Conservation (phyloP, 2,113 vertebrate genomes). For the Vulpes ferrilata region DNA sequence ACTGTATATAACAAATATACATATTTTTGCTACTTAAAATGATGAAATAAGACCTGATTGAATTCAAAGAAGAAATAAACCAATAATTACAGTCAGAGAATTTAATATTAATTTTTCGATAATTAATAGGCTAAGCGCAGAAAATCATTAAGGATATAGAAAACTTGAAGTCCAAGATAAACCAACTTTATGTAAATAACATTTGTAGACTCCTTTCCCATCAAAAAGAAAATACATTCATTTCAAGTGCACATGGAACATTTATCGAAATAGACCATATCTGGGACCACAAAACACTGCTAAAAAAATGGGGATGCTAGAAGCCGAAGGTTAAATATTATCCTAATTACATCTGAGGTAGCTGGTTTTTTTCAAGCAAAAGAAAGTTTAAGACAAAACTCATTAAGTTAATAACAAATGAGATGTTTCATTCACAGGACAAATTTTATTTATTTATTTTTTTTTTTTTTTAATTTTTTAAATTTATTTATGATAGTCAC, state of each 20-base stretch:
- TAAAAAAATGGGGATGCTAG: neutral
- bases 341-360: neutral
- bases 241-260: neutral
- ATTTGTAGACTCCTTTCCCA: neutral
- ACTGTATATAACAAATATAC: neutral
- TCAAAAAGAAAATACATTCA: neutral
- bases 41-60: neutral
- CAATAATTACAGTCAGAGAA: neutral
- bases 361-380: neutral
- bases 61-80: neutral
- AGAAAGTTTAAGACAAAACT: neutral
- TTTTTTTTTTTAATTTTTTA: too few species aligned
- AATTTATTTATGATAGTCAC: too few species aligned
- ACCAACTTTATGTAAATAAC: neutral
- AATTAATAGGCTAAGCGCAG: neutral
- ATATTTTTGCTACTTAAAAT: neutral
- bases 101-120: neutral
- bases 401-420: neutral
- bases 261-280: neutral
- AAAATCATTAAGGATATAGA: neutral
- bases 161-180: neutral
- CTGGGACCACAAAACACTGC: neutral
- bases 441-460: neutral
- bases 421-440: neutral
- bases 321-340: neutral